Percentiles rank a stretch among this genome's conserved stretches.
phyloP scores from a whole-genome alignment of 2,888 invertebrate genomes.

The Drosophila kambysellisi region DNA sequence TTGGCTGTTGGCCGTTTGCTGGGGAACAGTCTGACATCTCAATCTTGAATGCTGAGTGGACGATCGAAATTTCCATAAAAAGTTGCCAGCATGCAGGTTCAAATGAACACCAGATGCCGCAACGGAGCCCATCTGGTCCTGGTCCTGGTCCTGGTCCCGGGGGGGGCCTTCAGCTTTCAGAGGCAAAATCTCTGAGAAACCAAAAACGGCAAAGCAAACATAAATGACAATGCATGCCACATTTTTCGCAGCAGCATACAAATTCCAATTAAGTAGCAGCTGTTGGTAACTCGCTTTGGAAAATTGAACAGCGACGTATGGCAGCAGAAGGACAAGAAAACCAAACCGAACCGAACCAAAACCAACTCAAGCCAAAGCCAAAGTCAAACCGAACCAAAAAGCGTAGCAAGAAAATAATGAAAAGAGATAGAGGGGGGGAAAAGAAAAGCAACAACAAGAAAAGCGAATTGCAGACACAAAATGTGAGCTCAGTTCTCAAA shows the following conservation, averaged over 20 bases:
- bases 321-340: constrained; percentile 14
- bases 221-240: constrained; percentile 69
- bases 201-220: constrained; percentile 57
- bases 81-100: constrained; percentile 47
- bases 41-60: constrained; percentile 46
- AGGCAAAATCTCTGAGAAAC: constrained; percentile 10
- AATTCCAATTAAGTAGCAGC: constrained; percentile 79
- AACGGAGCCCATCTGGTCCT: constrained; percentile 2
- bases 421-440: neutral
- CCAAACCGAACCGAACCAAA: constrained; percentile 17
- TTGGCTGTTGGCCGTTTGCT: neutral
- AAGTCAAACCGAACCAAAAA: constrained; percentile 17
- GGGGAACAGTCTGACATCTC: constrained; percentile 42
- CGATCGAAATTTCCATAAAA: constrained; percentile 52
- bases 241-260: constrained; percentile 67
- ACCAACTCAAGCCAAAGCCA: constrained; percentile 23
- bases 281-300: constrained; percentile 66
- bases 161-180: constrained; percentile 3
- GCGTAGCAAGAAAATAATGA: neutral
- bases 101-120: constrained; percentile 44
- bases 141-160: neutral
- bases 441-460: constrained; percentile 1
- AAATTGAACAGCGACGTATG: constrained; percentile 63
- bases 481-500: constrained; percentile 48
- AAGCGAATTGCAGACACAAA: constrained; percentile 32